phyloP scores from a whole-genome alignment of 2,113 vertebrate genomes.

The Pseudopodoces humilis region DNA sequence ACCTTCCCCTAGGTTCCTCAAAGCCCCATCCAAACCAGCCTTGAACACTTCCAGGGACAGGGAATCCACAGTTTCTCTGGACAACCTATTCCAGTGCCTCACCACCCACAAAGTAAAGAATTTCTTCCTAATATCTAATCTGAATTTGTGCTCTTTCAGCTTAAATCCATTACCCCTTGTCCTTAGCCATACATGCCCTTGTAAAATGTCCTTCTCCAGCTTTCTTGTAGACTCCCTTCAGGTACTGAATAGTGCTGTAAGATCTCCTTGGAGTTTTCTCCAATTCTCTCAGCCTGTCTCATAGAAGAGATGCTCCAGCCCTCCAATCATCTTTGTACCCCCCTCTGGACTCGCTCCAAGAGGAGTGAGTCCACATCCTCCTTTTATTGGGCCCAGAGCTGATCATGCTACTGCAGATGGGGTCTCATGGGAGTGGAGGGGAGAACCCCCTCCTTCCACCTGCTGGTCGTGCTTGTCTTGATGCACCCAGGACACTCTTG shows the following conservation, averaged over 20 bases:
- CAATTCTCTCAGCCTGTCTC: neutral
- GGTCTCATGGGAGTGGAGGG: neutral
- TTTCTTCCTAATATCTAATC: neutral
- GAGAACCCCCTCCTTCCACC: neutral
- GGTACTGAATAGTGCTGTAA: neutral
- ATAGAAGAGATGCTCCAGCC: neutral
- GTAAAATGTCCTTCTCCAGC: neutral
- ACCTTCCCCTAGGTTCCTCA: neutral
- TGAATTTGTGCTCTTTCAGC: neutral
- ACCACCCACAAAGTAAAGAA: neutral
- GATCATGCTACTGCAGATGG: neutral
- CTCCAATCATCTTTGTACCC: accelerated
- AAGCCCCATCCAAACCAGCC: neutral
- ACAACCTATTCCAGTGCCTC: neutral
- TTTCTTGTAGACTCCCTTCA: neutral
- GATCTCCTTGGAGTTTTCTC: neutral
- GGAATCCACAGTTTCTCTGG: neutral
- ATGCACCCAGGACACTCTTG: neutral
- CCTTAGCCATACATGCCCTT: neutral
- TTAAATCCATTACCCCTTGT: neutral
- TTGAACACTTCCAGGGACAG: neutral
- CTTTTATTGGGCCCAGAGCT: neutral
- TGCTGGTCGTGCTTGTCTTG: neutral
- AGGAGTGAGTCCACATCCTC: neutral
- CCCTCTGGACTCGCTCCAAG: neutral